phyloP scores from a whole-genome alignment of 1,140 invertebrate species.

The Monomorium pharaonis region DNA sequence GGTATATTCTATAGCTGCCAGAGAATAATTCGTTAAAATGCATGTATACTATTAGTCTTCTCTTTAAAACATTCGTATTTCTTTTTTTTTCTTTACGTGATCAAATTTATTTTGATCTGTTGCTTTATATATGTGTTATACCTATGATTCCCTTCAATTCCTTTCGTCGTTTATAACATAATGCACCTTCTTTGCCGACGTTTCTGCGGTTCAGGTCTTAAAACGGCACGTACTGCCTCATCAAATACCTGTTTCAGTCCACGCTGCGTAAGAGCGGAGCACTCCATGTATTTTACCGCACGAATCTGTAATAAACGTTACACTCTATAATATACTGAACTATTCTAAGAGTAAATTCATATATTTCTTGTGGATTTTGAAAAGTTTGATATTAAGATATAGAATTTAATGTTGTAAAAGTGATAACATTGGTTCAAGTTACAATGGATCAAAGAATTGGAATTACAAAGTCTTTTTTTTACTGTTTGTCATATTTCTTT shows the following conservation, averaged over 20 bases:
- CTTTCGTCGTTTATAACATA: slow-evolving; percentile 89
- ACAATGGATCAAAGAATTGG: too few species aligned
- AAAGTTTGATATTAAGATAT: too few species aligned
- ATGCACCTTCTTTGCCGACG: slow-evolving; percentile 96
- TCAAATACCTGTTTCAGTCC: slow-evolving; percentile 99
- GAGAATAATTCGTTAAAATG: slow-evolving; percentile 69
- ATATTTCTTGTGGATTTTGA: too few species aligned
- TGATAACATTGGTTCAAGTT: too few species aligned
- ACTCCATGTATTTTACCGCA: slow-evolving; percentile 99
- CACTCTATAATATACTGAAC: background rate
- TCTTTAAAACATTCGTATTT: slow-evolving; percentile 63
- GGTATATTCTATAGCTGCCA: slow-evolving; percentile 71
- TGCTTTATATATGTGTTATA: slow-evolving; percentile 67
- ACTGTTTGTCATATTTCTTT: too few species aligned
- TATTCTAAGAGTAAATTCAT: background rate
- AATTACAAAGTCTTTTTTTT: too few species aligned
- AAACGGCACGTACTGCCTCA: slow-evolving; percentile 97
- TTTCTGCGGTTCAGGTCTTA: slow-evolving; percentile 96
- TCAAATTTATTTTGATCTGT: slow-evolving; percentile 67
- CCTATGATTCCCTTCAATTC: slow-evolving; percentile 61
- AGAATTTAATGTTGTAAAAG: too few species aligned
- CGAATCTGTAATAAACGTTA: slow-evolving; percentile 87
- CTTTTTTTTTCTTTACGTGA: slow-evolving; percentile 38
- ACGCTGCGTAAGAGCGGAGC: slow-evolving; percentile 98
- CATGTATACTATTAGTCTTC: slow-evolving; percentile 42